phyloP scores from a whole-genome alignment of 30 jellyfish, hydroid and myxozoan species.

The Pseudorhiza aurosa region DNA sequence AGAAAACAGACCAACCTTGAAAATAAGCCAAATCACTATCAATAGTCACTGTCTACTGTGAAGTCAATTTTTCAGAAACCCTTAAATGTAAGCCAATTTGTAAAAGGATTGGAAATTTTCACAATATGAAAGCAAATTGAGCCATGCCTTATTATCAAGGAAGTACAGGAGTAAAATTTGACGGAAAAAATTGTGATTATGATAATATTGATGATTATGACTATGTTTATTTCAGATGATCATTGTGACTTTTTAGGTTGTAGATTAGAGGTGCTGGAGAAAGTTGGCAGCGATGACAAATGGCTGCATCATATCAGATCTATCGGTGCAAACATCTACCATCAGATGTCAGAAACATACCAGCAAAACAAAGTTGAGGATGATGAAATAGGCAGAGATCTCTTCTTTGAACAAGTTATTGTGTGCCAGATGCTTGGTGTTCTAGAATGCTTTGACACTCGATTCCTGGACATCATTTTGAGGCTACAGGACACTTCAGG shows the following conservation, averaged over 20 bases:
- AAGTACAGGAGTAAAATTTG: too few species aligned
- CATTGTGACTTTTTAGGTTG: conserved; percentile 70
- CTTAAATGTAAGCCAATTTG: too few species aligned
- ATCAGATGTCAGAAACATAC: conserved; percentile 32
- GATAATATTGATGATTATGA: too few species aligned
- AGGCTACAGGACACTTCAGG: conserved; percentile 55
- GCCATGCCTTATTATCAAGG: too few species aligned
- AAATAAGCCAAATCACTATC: too few species aligned
- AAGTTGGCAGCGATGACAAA: conserved; percentile 41
- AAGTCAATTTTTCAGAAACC: too few species aligned
- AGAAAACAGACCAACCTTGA: too few species aligned
- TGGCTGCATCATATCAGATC: conserved; percentile 19
- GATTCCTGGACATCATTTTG: conserved; percentile 16
- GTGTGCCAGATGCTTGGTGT: conserved; percentile 75
- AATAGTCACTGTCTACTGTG: too few species aligned
- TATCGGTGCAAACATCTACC: conserved; percentile 55
- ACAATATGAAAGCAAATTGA: too few species aligned
- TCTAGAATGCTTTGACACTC: conserved; percentile 44
- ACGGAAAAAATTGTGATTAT: too few species aligned
- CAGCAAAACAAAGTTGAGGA: background rate
- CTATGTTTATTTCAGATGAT: too few species aligned
- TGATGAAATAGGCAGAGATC: conserved; percentile 45
- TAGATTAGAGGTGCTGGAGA: conserved; percentile 21
- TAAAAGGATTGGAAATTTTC: too few species aligned
- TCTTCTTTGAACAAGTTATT: conserved; percentile 58